These are phyloP conservation scores for Hyperoplus immaculatus DNA, from an alignment of 2,797 vertebrate genomes.

Conservation along the genomic window DNA sequence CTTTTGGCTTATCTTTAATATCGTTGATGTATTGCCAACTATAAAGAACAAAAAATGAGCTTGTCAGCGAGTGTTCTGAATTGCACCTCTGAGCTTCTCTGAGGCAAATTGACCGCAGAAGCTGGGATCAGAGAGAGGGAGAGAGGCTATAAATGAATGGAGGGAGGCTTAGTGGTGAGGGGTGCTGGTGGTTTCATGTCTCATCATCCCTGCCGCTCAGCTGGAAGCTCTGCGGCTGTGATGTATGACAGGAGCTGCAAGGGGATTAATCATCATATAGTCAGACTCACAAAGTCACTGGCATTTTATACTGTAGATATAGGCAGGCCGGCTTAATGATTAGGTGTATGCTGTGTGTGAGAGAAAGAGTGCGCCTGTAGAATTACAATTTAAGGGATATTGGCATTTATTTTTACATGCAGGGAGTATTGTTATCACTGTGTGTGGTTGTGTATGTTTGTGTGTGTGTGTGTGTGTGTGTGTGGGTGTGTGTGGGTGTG, in stretches of 20 bases:
- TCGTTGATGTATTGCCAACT: neutral
- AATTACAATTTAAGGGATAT: constrained; percentile 1
- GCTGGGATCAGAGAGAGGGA: neutral
- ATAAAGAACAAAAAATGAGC: neutral
- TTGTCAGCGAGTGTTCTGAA: neutral
- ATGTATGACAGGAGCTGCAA: constrained; percentile 62
- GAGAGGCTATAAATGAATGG: constrained; percentile 37
- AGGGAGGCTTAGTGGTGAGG: constrained; percentile 64
- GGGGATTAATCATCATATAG: constrained; percentile 67
- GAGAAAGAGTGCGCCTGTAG: neutral
- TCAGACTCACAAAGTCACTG: constrained; percentile 51
- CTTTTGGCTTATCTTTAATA: neutral
- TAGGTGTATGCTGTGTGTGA: constrained; percentile 9
- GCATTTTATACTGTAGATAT: constrained; percentile 38
- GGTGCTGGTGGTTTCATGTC: constrained; percentile 62
- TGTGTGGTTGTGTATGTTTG: too few relatives aligned
- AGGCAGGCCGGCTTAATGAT: constrained; percentile 36
- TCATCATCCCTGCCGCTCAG: constrained; percentile 54
- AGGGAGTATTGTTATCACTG: too few relatives aligned
- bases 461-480: too few relatives aligned
- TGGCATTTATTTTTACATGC: constrained; percentile 7
- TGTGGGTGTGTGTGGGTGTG: too few relatives aligned
- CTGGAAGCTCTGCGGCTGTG: constrained; percentile 51
- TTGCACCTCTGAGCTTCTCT: constrained; percentile 19
- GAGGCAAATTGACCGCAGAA: constrained; percentile 43